Percentiles rank a stretch among this genome's conserved stretches.
phyloP scores from a whole-genome alignment of 1,140 invertebrate species.

The Drosophila azteca region DNA sequence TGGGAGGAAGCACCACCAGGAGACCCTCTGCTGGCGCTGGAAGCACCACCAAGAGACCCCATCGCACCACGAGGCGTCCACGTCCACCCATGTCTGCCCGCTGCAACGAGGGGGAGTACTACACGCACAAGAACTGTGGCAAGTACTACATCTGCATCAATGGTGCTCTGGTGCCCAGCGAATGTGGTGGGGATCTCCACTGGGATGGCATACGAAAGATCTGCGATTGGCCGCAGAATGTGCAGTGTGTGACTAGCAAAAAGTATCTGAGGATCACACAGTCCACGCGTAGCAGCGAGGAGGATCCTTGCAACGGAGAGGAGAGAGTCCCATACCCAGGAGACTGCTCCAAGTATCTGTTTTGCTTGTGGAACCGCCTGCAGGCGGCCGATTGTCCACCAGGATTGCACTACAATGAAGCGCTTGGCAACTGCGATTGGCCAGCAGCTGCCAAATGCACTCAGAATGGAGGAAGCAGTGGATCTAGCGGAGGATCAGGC shows the following conservation, averaged over 20 bases:
- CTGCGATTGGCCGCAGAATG: constrained; percentile 88
- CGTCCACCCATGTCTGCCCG: constrained; percentile 33
- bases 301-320: constrained; percentile 87
- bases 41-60: constrained; percentile 13
- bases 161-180: constrained; percentile 59
- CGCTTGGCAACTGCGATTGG: constrained; percentile 90
- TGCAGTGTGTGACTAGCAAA: constrained; percentile 74
- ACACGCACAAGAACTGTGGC: constrained; percentile 83
- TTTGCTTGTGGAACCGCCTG: constrained; percentile 91
- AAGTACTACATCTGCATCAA: constrained; percentile 79
- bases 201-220: constrained; percentile 90
- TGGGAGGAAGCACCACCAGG: neutral
- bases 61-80: constrained; percentile 39
- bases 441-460: constrained; percentile 88
- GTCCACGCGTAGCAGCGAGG: constrained; percentile 71
- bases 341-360: constrained; percentile 90
- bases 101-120: constrained; percentile 85
- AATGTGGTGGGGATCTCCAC: constrained; percentile 88
- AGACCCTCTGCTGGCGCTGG: too few species aligned
- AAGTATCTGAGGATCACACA: constrained; percentile 68
- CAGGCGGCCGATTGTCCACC: constrained; percentile 89
- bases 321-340: constrained; percentile 86
- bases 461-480: constrained; percentile 15
- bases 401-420: constrained; percentile 91
- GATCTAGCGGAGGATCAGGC: neutral